phyloP scores from a whole-genome alignment of 2,113 vertebrate genomes.

The Lota lota region DNA sequence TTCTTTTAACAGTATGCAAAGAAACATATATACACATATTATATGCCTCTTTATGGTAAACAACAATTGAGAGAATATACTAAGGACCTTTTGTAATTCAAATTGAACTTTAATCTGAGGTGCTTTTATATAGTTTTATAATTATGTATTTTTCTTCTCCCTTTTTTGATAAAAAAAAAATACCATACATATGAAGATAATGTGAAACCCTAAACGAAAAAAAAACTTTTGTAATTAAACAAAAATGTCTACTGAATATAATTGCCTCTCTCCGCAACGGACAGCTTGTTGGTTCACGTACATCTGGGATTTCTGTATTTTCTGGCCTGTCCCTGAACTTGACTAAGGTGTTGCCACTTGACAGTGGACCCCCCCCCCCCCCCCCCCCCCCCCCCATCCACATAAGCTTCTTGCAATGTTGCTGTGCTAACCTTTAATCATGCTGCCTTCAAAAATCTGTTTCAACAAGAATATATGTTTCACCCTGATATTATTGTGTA shows the following conservation, averaged over 20 bases:
- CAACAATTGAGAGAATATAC: constrained; percentile 54
- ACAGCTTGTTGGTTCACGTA: constrained; percentile 42
- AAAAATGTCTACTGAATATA: constrained; percentile 75
- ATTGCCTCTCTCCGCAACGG: constrained; percentile 52
- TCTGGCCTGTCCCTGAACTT: constrained; percentile 46
- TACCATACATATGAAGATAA: constrained; percentile 72
- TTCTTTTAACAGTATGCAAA: constrained; percentile 52
- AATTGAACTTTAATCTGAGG: constrained; percentile 66
- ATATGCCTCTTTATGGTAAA: constrained; percentile 65
- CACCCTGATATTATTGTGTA: constrained; percentile 46
- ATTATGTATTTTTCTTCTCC: constrained; percentile 45
- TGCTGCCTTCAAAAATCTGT: constrained; percentile 47
- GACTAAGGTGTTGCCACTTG: constrained; percentile 28
- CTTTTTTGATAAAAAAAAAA: constrained; percentile 60
- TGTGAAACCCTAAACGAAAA: constrained; percentile 71
- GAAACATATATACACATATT: constrained; percentile 64
- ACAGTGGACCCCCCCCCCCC: constrained; percentile 2
- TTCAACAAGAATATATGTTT: constrained; percentile 16
- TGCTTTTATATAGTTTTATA: constrained; percentile 65
- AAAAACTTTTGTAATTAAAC: constrained; percentile 54
- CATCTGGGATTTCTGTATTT: constrained; percentile 35
- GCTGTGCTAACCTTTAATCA: constrained; percentile 25
- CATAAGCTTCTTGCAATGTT: constrained; percentile 20
- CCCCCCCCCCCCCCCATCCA: background rate
- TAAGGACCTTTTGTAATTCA: constrained; percentile 53